Conservation (phyloP, 2,113 vertebrate species). For the Crotalus tigris region DNA sequence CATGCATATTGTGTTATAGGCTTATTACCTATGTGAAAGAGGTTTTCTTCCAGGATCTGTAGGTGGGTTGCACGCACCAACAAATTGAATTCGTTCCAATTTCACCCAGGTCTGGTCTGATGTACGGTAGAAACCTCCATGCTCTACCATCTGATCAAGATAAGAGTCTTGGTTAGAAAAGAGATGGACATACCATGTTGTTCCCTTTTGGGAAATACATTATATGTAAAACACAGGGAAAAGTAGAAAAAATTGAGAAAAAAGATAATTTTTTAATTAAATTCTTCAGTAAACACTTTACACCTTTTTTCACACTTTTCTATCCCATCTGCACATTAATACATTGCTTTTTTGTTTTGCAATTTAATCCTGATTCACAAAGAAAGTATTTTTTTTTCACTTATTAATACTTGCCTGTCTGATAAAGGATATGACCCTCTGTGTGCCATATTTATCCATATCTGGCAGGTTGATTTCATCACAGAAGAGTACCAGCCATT, state of each 20-base stretch:
- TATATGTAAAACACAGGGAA: neutral
- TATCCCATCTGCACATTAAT: neutral
- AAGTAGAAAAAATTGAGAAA: neutral
- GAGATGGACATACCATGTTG: neutral
- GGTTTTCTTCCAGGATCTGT: conserved; percentile 98
- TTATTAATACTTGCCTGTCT: conserved; percentile 79
- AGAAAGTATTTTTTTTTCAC: neutral
- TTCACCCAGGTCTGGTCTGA: conserved; percentile 99
- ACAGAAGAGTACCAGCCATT: conserved; percentile 97
- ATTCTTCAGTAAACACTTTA: neutral
- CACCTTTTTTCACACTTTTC: neutral
- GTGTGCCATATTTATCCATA: conserved; percentile 98
- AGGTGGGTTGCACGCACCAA: conserved; percentile 96
- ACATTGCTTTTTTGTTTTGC: neutral
- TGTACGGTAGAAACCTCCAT: conserved; percentile 96
- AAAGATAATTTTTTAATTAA: neutral
- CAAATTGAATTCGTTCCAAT: conserved; percentile 97
- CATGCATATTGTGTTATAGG: neutral
- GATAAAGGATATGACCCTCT: conserved; percentile 98
- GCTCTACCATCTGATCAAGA: conserved; percentile 90
- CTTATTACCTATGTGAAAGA: conserved; percentile 86
- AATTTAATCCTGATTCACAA: neutral
- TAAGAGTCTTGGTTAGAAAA: neutral
- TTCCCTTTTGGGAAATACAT: neutral
- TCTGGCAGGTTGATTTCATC: conserved; percentile 98